These are phyloP conservation scores for Philopedon plagiatum DNA, from an alignment of 2,888 invertebrate genomes.

Conservation along the genomic window DNA sequence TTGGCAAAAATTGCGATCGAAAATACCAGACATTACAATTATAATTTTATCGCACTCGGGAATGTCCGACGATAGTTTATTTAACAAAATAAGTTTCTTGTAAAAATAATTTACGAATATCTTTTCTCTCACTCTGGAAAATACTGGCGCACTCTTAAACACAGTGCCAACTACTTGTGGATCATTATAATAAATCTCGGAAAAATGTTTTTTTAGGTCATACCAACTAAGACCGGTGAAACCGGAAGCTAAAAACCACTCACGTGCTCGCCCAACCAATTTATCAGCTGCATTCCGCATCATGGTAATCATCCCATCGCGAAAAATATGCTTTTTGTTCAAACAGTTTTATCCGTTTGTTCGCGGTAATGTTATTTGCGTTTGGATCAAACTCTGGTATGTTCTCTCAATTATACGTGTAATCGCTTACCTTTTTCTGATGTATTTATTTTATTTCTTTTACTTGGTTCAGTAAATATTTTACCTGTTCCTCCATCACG, in stretches of 20 bases:
- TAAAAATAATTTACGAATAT: neutral
- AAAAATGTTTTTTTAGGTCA: neutral
- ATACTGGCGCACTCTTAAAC: neutral
- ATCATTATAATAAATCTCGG: neutral
- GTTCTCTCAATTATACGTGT: neutral
- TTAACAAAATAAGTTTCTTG: neutral
- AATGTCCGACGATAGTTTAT: neutral
- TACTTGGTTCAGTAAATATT: too few species aligned
- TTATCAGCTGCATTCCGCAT: neutral
- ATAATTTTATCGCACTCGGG: neutral
- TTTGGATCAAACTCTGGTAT: neutral
- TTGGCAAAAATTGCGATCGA: neutral
- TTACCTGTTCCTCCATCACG: too few species aligned
- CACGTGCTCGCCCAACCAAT: neutral
- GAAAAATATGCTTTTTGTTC: neutral
- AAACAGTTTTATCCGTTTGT: neutral
- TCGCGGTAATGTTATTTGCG: neutral
- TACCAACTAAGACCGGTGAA: neutral
- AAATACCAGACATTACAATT: neutral
- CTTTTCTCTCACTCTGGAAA: neutral
- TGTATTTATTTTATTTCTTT: too few species aligned
- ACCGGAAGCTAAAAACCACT: neutral
- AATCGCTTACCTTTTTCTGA: too few species aligned
- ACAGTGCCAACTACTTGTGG: neutral
- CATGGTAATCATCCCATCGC: neutral